phyloP scores from a whole-genome alignment of 1,140 invertebrate genomes.

The Brachionus angularis region DNA sequence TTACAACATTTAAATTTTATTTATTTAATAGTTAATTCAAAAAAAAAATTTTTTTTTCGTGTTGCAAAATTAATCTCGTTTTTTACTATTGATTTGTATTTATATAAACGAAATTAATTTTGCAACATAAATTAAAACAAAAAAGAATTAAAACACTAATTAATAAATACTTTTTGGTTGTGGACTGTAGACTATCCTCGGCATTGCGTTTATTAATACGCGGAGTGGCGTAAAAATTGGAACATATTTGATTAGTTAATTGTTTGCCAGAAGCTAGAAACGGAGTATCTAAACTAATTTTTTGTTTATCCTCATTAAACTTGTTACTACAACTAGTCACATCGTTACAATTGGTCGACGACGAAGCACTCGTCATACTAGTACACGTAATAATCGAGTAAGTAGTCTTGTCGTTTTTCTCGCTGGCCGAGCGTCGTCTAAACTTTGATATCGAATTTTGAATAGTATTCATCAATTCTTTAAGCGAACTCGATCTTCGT shows the following conservation, averaged over 20 bases:
- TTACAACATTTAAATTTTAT: too few species aligned
- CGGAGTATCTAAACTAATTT: conserved; percentile 17
- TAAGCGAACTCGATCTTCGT: not conserved
- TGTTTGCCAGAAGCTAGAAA: not conserved
- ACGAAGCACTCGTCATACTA: conserved; percentile 33
- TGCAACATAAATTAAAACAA: not conserved
- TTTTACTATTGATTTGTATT: too few species aligned
- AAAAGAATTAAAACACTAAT: conserved; percentile 1
- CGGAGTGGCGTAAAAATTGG: conserved; percentile 28
- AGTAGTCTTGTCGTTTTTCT: conserved; percentile 40
- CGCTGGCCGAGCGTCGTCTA: conserved; percentile 38
- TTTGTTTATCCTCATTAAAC: conserved; percentile 13
- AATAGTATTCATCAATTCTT: conserved; percentile 40
- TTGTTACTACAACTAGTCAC: not conserved
- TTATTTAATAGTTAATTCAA: too few species aligned
- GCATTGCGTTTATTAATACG: conserved; percentile 40
- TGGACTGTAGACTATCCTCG: conserved; percentile 33
- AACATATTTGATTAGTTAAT: conserved; percentile 5
- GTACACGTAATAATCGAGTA: conserved; percentile 39
- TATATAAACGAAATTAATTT: not conserved
- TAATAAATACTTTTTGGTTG: conserved; percentile 28
- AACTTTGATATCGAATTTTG: conserved; percentile 43
- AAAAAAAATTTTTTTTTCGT: too few species aligned
- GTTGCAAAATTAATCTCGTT: too few species aligned
- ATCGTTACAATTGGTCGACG: conserved; percentile 6